phyloP scores from a whole-genome alignment of 2,113 vertebrate species.

The Oryzias javanicus region DNA sequence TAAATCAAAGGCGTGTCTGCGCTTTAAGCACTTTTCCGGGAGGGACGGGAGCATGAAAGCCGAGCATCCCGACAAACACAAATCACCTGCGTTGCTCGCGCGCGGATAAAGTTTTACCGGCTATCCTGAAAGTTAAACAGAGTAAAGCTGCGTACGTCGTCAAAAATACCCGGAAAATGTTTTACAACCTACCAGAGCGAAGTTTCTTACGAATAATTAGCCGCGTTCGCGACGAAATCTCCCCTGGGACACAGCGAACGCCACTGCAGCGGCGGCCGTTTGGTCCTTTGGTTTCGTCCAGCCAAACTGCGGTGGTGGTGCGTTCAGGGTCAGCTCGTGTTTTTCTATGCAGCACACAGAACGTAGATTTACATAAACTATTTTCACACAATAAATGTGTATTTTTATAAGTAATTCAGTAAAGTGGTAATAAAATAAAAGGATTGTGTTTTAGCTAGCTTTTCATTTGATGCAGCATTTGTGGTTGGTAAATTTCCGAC shows the following conservation, averaged over 20 bases:
- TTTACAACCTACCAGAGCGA: conserved; percentile 36
- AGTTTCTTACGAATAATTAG: not conserved
- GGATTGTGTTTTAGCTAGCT: not conserved
- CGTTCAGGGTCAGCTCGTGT: conserved; percentile 38
- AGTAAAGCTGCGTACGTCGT: not conserved
- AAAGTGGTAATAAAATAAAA: too few relatives aligned
- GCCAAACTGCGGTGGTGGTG: conserved; percentile 42
- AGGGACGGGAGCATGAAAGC: not conserved
- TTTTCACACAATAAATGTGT: too few relatives aligned
- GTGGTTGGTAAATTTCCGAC: conserved; percentile 5
- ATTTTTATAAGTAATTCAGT: too few relatives aligned
- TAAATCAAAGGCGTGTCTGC: not conserved
- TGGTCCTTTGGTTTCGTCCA: conserved; percentile 9
- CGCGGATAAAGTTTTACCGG: conserved; percentile 32
- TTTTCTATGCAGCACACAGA: not conserved
- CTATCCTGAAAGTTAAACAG: not conserved
- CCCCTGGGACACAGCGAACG: not conserved
- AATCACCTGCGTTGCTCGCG: conserved; percentile 35
- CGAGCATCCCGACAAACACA: conserved; percentile 29
- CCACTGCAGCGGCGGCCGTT: conserved; percentile 23
- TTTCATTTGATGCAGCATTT: not conserved
- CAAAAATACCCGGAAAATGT: fast-evolving
- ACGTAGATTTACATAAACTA: too few relatives aligned
- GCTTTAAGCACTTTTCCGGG: conserved; percentile 13
- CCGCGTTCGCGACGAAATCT: not conserved